These are phyloP conservation scores for Acronicta alni DNA, from an alignment of 2,888 invertebrate genomes.

Conservation along the genomic window DNA sequence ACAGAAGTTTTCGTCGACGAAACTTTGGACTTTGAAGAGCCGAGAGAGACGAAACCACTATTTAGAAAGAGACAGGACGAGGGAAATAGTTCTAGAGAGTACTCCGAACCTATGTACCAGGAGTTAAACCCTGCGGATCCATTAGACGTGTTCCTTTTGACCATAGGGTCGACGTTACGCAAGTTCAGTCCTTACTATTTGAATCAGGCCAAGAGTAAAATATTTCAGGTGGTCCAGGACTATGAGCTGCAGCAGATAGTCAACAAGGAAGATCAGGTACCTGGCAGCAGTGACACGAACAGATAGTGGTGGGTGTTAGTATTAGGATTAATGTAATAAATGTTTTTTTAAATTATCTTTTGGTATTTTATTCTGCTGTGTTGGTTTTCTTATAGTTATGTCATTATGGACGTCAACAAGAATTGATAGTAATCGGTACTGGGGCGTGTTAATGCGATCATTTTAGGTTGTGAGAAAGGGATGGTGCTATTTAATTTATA, in stretches of 20 bases:
- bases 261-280: conserved; percentile 63
- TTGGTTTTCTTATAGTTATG: no score
- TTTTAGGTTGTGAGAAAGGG: no score
- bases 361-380: conserved; percentile 16
- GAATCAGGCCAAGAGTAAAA: conserved; percentile 84
- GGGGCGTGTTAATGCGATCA: no score
- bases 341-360: conserved; percentile 31
- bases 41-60: conserved; percentile 68
- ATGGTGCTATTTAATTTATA: no score
- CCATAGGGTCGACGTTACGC: conserved; percentile 77
- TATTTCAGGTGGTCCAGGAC: conserved; percentile 84
- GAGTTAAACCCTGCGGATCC: conserved; percentile 75
- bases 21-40: conserved; percentile 63
- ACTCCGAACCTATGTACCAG: conserved; percentile 57
- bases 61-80: conserved; percentile 59
- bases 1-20: conserved; percentile 66
- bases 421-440: no score
- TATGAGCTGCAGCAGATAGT: conserved; percentile 82
- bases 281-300: conserved; percentile 56
- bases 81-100: conserved; percentile 35
- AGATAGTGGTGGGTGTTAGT: conserved; percentile 47
- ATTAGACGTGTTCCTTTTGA: conserved; percentile 78
- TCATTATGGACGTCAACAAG: no score
- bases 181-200: conserved; percentile 80
- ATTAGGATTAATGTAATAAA: conserved; percentile 35